phyloP scores from a whole-genome alignment of 2,888 invertebrate species.

The Dysmachus trigonus region DNA sequence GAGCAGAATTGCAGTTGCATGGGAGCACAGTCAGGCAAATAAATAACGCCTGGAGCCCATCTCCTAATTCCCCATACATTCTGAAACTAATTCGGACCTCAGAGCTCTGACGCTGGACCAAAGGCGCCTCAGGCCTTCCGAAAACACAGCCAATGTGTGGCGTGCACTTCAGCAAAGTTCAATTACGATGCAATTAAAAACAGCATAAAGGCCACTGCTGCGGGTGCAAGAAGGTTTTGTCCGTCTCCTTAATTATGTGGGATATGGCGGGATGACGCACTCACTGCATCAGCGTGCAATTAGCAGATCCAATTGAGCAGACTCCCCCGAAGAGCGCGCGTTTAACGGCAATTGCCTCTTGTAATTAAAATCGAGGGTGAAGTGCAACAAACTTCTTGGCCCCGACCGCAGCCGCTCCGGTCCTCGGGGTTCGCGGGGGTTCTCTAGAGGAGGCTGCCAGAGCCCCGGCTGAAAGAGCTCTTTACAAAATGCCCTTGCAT shows the following conservation, averaged over 20 bases:
- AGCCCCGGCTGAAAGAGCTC: neutral
- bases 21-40: neutral
- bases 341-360: constrained; percentile 7
- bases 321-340: neutral
- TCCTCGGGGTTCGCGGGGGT: neutral
- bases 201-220: neutral
- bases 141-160: neutral
- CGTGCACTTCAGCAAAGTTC: neutral
- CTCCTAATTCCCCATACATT: neutral
- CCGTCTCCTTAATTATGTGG: constrained; percentile 26
- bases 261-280: constrained; percentile 21
- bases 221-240: constrained; percentile 16
- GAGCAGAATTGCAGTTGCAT: neutral
- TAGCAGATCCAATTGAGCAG: constrained; percentile 9
- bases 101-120: neutral
- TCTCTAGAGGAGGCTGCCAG: neutral
- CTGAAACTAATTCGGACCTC: neutral
- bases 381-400: constrained; percentile 34
- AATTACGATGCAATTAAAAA: constrained; percentile 24
- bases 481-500: constrained; percentile 10
- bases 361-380: constrained; percentile 40
- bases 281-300: neutral
- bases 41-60: neutral
- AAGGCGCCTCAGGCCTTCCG: neutral
- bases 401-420: neutral